These are phyloP conservation scores for Torymus auratus DNA, from an alignment of 2,888 invertebrate genomes.

Conservation along the genomic window DNA sequence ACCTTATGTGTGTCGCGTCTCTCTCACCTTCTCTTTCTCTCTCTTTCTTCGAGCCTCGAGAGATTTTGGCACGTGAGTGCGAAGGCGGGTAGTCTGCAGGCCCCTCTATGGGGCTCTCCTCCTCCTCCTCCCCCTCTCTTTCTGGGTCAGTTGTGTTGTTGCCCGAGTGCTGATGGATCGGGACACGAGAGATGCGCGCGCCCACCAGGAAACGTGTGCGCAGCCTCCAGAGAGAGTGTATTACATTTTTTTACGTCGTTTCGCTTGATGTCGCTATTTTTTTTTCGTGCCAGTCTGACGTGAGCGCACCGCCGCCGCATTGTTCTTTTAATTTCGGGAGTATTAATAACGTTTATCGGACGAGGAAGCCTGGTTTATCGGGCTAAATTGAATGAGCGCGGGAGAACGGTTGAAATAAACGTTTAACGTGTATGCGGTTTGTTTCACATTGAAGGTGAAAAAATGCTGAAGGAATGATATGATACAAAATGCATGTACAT, in stretches of 20 bases:
- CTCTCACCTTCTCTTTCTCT: constrained; percentile 18
- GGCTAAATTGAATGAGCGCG: background rate
- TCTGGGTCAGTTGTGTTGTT: constrained; percentile 47
- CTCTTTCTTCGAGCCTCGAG: constrained; percentile 11
- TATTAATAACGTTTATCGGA: too few relatives aligned
- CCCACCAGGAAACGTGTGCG: constrained; percentile 13
- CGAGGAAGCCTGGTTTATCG: background rate
- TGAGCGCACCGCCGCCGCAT: background rate
- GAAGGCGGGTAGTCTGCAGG: constrained; percentile 26
- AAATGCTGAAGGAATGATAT: too few relatives aligned
- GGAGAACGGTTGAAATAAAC: too few relatives aligned
- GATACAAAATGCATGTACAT: too few relatives aligned
- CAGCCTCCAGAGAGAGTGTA: background rate
- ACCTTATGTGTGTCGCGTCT: constrained; percentile 54
- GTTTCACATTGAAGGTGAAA: too few relatives aligned
- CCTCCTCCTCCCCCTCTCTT: constrained; percentile 7
- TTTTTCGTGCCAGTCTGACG: background rate
- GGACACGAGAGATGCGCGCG: constrained; percentile 36
- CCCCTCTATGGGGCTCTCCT: background rate
- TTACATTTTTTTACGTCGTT: constrained; percentile 35
- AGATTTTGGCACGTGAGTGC: constrained; percentile 23
- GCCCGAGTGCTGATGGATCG: constrained; percentile 29
- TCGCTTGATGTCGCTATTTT: constrained; percentile 17
- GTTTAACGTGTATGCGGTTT: too few relatives aligned
- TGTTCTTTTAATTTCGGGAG: background rate